phyloP scores from a whole-genome alignment of 2,113 vertebrate species.

The Pelusios castaneus region DNA sequence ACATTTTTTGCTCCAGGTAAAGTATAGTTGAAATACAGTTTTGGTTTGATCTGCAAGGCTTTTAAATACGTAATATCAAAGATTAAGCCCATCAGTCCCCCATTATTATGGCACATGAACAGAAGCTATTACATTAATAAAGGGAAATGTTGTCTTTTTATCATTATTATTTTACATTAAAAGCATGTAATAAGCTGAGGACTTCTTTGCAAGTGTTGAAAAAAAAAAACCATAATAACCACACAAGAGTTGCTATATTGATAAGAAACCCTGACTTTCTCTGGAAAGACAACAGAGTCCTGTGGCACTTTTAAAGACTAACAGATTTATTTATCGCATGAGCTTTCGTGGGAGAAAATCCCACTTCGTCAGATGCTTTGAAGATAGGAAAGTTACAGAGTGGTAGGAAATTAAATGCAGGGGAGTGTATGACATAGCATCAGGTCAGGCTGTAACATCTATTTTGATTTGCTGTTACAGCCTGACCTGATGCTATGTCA shows the following conservation, averaged over 20 bases:
- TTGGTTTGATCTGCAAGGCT: constrained; percentile 68
- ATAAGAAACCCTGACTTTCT: neutral
- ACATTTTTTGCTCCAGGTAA: constrained; percentile 78
- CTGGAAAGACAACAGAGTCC: too few relatives aligned
- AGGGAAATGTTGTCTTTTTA: constrained; percentile 3
- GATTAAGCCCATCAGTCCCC: constrained; percentile 19
- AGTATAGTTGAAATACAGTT: constrained; percentile 68
- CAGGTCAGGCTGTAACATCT: too few relatives aligned
- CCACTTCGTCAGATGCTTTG: too few relatives aligned
- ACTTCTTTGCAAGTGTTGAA: rapidly evolving
- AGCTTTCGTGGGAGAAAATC: too few relatives aligned
- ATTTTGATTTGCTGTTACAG: too few relatives aligned
- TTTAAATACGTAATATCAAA: constrained; percentile 73
- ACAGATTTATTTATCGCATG: too few relatives aligned
- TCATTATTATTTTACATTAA: constrained; percentile 33
- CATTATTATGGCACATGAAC: constrained; percentile 27
- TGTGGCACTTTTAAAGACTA: too few relatives aligned
- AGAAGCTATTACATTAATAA: constrained; percentile 39
- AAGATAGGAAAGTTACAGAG: too few relatives aligned
- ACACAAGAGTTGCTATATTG: neutral
- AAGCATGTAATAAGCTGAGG: neutral
- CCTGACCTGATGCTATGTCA: too few relatives aligned
- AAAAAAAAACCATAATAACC: neutral
- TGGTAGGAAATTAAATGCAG: too few relatives aligned
- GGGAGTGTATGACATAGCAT: too few relatives aligned